Evolutionary conservation across 2,797 vertebrate species (phyloP), one percentile per base, ranked within the genome.

Genomic region (Selene dorsalis): DNA sequence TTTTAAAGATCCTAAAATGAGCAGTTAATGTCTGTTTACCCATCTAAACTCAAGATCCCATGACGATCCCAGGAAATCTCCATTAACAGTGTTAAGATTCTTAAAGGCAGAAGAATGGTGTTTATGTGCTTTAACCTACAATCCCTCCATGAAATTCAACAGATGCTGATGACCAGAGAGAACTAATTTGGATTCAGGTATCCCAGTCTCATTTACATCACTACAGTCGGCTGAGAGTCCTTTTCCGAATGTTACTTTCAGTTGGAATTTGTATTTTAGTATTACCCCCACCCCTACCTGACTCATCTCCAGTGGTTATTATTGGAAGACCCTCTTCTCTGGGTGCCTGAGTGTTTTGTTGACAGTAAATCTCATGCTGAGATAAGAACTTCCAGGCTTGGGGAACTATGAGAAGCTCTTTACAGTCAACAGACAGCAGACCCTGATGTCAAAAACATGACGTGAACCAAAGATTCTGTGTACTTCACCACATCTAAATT

Each of bases 381-480:
- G 83, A 84, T 86, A 89, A 89, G 48, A 82, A 65, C 77, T 89
- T 83, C 76, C 80, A 85, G 87, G 53, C 24, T 76, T 28, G 45
- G n/a, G 77, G 52, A 68, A 68, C 39, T 41, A 74, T 22, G 20
- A 82, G 61, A 32, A 47, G 9, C 14, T 77, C 39, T 61, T 72
- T 67, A 77, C 43, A 79, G 65, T 77, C 75, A 88, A 87, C 80
- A 72, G 11, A 69, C 55, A 63, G 20, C 50, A 85, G 61, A 87
- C 59, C 62, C 69, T 63, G 79, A 90, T 52, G 71, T 82, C 63
- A 63, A 56, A n/a, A 82, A 53, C 47, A 67, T 56, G 80, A 79
- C 57, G 70, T 35, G 58, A 79, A 82, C 39, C 76, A 85, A 65
- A 74, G 57, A 69, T 55, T 59, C 53, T n/a, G 43, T 61, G 4